Conservation (phyloP, 2,113 vertebrate genomes). For the Synchiropus splendidus region DNA sequence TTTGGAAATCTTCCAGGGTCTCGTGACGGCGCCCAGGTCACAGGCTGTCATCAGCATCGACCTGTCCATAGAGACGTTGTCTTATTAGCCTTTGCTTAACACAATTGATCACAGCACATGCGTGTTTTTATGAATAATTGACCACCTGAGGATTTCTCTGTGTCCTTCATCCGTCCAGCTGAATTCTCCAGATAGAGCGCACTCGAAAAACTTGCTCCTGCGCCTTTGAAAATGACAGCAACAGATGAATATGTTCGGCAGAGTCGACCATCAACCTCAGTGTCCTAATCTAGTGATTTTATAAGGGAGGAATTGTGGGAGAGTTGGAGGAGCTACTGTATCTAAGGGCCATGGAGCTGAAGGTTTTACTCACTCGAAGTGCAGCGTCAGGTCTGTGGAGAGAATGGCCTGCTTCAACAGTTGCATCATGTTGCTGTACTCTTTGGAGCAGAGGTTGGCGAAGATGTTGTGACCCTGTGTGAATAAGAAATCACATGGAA, state of each 20-base stretch:
- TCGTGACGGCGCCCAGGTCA: conserved; percentile 96
- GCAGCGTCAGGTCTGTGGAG: conserved; percentile 71
- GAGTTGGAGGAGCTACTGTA: no score
- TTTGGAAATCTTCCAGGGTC: conserved; percentile 97
- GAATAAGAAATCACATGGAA: conserved; percentile 9
- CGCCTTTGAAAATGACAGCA: conserved; percentile 46
- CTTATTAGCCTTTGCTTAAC: not conserved
- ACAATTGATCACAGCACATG: not conserved
- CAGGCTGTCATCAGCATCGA: conserved; percentile 99
- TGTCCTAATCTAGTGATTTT: no score
- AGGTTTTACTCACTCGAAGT: conserved; percentile 68
- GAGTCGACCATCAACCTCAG: no score
- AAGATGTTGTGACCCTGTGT: conserved; percentile 75
- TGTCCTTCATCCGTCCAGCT: conserved; percentile 65
- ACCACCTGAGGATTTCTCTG: conserved; percentile 64
- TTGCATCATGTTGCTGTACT: conserved; percentile 77
- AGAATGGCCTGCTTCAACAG: conserved; percentile 73
- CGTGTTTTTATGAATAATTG: not conserved
- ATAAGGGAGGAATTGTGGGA: no score
- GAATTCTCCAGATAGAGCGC: conserved; percentile 60
- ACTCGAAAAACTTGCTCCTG: conserved; percentile 66
- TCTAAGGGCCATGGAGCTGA: not conserved
- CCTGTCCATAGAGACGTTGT: conserved; percentile 60
- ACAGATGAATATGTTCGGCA: no score
- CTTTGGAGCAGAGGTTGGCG: conserved; percentile 70